These are phyloP conservation scores for Uria lomvia DNA, from an alignment of 2,113 vertebrate genomes.

Conservation along the genomic window DNA sequence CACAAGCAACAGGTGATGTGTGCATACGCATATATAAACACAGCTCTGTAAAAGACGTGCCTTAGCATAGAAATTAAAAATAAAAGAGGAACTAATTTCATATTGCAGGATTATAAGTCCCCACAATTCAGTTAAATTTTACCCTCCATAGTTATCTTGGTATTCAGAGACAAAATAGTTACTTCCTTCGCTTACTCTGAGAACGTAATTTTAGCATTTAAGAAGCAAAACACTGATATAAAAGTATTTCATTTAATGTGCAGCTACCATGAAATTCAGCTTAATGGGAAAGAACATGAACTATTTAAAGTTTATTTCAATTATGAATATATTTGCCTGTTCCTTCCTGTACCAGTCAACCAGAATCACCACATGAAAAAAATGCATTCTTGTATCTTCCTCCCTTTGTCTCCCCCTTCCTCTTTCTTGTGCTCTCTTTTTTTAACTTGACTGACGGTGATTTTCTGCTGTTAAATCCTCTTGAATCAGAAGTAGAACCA, in stretches of 20 bases:
- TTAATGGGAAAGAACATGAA: background rate
- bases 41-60: background rate
- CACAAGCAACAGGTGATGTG: background rate
- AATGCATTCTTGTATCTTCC: background rate
- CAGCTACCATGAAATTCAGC: constrained; percentile 19
- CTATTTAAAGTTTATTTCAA: background rate
- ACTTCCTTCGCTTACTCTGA: background rate
- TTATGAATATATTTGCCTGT: background rate
- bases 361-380: background rate
- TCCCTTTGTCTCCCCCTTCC: background rate
- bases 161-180: background rate
- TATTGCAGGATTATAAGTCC: background rate
- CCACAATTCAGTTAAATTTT: background rate
- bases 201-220: background rate
- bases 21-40: background rate
- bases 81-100: background rate
- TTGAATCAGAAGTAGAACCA: background rate
- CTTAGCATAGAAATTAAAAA: background rate
- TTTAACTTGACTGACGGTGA: background rate
- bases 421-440: background rate
- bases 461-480: background rate
- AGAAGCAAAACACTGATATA: background rate
- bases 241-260: background rate
- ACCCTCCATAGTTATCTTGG: background rate
- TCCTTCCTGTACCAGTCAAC: background rate